phyloP scores from a whole-genome alignment of 2,888 invertebrate genomes.

The Argyra leucocephala region DNA sequence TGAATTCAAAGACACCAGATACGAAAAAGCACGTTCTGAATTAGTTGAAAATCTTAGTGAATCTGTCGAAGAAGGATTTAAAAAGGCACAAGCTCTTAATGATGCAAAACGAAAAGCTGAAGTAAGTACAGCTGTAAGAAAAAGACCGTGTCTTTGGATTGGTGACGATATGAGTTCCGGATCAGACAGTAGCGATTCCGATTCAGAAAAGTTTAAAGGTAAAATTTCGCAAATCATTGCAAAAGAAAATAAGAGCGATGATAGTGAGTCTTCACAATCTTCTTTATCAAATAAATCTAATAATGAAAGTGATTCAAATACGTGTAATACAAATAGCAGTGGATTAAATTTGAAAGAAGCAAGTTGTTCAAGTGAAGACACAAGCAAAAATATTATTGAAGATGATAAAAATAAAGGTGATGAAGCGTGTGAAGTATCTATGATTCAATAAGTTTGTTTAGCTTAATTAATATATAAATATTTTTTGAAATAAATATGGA shows the following conservation, averaged over 20 bases:
- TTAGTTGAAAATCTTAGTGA: constrained; percentile 73
- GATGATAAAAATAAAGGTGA: too few species aligned
- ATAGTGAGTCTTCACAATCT: too few species aligned
- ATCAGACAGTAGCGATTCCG: constrained; percentile 28
- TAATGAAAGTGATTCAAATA: not conserved
- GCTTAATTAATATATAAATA: too few species aligned
- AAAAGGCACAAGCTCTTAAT: constrained; percentile 38
- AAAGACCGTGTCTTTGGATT: constrained; percentile 35
- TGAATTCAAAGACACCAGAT: constrained; percentile 72
- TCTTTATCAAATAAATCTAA: too few species aligned
- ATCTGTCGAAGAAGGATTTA: constrained; percentile 74
- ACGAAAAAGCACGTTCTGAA: constrained; percentile 65
- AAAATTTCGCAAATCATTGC: not conserved
- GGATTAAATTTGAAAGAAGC: not conserved
- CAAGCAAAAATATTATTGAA: too few species aligned
- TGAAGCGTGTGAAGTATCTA: too few species aligned
- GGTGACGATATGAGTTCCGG: constrained; percentile 32
- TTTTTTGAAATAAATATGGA: too few species aligned
- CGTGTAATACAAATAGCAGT: not conserved
- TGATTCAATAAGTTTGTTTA: too few species aligned
- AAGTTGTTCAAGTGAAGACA: not conserved
- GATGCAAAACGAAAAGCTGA: constrained; percentile 41
- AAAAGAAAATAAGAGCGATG: not conserved
- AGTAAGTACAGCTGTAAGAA: constrained; percentile 22
- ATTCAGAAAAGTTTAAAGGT: constrained; percentile 11